Evolutionary conservation across 2,888 invertebrate species (phyloP).

Genomic region (Camptogramma bilineatum): DNA sequence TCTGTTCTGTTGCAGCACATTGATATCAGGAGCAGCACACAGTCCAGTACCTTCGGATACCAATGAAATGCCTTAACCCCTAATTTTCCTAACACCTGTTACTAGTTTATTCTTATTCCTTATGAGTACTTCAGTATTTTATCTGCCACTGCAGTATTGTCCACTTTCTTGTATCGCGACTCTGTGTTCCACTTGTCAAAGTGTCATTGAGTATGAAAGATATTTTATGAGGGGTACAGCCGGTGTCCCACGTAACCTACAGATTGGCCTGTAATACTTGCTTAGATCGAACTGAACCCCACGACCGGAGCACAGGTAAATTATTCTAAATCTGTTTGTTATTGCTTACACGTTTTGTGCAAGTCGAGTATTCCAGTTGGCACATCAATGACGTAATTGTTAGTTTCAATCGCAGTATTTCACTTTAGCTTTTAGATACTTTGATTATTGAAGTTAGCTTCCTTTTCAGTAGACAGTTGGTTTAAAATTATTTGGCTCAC

Average conservation of each 20-base stretch:
- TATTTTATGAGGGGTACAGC: not conserved
- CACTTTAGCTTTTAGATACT: slow-evolving; percentile 64
- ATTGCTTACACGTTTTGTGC: slow-evolving; percentile 52
- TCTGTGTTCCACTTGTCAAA: too few species aligned
- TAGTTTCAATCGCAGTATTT: slow-evolving; percentile 50
- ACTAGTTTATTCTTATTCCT: slow-evolving; percentile 39
- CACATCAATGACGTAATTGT: slow-evolving; percentile 38
- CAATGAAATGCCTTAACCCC: slow-evolving; percentile 63
- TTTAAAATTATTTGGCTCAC: slow-evolving; percentile 45
- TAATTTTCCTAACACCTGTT: slow-evolving; percentile 43
- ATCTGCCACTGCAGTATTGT: slow-evolving; percentile 5
- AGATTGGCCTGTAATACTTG: slow-evolving; percentile 30
- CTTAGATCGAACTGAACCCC: slow-evolving; percentile 56
- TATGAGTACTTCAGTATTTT: slow-evolving; percentile 21
- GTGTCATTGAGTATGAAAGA: slow-evolving; percentile 28
- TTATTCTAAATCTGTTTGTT: slow-evolving; percentile 48
- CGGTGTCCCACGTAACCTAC: slow-evolving; percentile 16
- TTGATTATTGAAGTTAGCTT: slow-evolving; percentile 55
- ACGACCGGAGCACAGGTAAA: slow-evolving; percentile 75
- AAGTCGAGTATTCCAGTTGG: slow-evolving; percentile 13
- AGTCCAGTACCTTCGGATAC: slow-evolving; percentile 67
- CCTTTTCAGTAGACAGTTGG: slow-evolving; percentile 57
- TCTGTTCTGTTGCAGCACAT: slow-evolving; percentile 81
- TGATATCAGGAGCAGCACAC: slow-evolving; percentile 73
- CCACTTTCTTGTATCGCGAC: not conserved